phyloP scores from a whole-genome alignment of 2,888 invertebrate species.

The Argynnis bischoffii region DNA sequence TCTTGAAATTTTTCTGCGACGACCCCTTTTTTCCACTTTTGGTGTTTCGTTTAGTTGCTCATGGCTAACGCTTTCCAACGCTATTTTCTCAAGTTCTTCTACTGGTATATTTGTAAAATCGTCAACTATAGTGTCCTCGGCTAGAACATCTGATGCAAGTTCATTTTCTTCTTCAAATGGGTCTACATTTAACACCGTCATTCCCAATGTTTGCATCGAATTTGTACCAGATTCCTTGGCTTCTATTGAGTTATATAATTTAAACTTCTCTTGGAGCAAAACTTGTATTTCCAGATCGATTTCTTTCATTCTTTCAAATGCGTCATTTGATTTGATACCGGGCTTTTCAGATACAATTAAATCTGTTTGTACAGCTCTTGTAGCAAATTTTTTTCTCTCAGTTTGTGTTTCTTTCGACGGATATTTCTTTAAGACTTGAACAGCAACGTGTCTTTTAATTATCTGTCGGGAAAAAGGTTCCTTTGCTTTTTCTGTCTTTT shows the following conservation, averaged over 20 bases:
- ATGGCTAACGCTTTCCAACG: conserved; percentile 57
- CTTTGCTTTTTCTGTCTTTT: conserved; percentile 48
- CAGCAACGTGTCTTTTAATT: conserved; percentile 48
- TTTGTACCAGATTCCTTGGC: conserved; percentile 55
- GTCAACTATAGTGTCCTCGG: conserved; percentile 63
- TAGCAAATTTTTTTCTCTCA: conserved; percentile 47
- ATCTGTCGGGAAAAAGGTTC: conserved; percentile 40
- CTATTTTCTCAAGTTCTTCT: conserved; percentile 71
- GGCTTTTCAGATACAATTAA: conserved; percentile 43
- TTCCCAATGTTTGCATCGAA: conserved; percentile 64
- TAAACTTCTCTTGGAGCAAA: conserved; percentile 81
- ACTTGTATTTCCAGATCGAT: conserved; percentile 83
- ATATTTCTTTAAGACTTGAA: conserved; percentile 56
- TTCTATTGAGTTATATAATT: conserved; percentile 78
- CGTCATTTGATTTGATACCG: conserved; percentile 52
- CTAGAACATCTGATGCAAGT: conserved; percentile 41
- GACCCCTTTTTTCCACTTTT: conserved; percentile 46
- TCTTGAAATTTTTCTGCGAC: conserved; percentile 48
- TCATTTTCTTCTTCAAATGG: conserved; percentile 46
- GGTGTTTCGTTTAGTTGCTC: conserved; percentile 39
- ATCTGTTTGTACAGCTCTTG: conserved; percentile 61
- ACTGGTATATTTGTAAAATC: conserved; percentile 69
- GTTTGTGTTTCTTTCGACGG: conserved; percentile 61
- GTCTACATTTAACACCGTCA: conserved; percentile 69
- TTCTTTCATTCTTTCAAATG: conserved; percentile 82